A percentile compares a stretch with the other conserved stretches of the same genome.
Evolutionary conservation across 2,888 invertebrate species (phyloP).

Genomic region (Hypselothyrea guttata): DNA sequence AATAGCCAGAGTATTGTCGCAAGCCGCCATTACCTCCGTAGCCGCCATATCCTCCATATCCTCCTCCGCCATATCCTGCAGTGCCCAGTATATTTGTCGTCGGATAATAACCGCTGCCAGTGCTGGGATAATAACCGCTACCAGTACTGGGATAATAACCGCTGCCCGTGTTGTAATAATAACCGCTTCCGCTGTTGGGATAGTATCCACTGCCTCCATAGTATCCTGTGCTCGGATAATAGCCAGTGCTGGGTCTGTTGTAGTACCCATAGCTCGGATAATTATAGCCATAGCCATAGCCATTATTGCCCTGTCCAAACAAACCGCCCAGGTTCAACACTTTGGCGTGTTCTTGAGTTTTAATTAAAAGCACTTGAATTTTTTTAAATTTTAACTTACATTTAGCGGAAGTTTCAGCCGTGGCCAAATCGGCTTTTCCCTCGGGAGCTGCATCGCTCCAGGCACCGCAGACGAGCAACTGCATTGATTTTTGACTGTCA

Average conservation of each 20-base stretch:
- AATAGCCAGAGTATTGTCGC: conserved; percentile 85
- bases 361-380: not conserved
- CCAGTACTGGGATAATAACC: conserved; percentile 41
- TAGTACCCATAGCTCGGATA: conserved; percentile 57
- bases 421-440: conserved; percentile 62
- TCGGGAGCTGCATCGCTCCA: conserved; percentile 33
- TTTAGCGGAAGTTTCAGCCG: conserved; percentile 79
- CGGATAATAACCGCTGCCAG: conserved; percentile 61
- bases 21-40: conserved; percentile 85
- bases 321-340: conserved; percentile 83
- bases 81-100: conserved; percentile 79
- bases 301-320: conserved; percentile 61
- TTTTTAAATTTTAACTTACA: conserved; percentile 59
- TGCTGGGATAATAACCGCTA: conserved; percentile 34
- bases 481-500: not conserved
- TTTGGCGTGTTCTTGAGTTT: conserved; percentile 28
- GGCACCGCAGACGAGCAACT: conserved; percentile 35
- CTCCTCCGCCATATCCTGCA: conserved; percentile 68
- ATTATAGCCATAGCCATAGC: conserved; percentile 9
- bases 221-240: conserved; percentile 45
- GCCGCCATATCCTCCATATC: conserved; percentile 84
- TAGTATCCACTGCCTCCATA: conserved; percentile 35
- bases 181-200: conserved; percentile 1
- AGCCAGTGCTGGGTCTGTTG: conserved; percentile 16
- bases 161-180: conserved; percentile 30